Evolutionary conservation across 1,140 invertebrate species (phyloP).

Genomic region (Trichogramma pretiosum): DNA sequence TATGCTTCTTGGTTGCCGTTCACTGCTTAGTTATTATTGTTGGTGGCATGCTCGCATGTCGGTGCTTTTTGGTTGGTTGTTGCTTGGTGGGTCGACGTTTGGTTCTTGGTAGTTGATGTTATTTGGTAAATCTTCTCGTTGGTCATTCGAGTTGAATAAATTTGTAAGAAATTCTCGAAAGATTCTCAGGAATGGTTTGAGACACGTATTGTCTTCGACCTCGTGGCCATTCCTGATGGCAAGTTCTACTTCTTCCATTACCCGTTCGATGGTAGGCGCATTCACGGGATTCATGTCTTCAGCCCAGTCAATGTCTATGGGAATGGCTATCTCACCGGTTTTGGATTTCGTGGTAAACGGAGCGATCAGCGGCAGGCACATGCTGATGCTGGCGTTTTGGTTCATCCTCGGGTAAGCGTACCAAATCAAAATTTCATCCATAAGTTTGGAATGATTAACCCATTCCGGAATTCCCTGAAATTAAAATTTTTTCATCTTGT

Average conservation of each 20-base stretch:
- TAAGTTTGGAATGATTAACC: constrained; percentile 37
- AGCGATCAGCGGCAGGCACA: constrained; percentile 90
- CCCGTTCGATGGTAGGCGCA: constrained; percentile 46
- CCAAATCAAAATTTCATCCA: constrained; percentile 69
- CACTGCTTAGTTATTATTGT: too few species aligned
- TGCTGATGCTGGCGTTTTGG: constrained; percentile 81
- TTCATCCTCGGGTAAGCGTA: constrained; percentile 83
- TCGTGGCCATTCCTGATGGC: too few species aligned
- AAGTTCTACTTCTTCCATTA: not conserved
- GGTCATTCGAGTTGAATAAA: too few species aligned
- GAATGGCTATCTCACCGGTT: constrained; percentile 83
- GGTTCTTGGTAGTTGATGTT: too few species aligned
- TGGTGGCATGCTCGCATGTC: too few species aligned
- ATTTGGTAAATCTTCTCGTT: too few species aligned
- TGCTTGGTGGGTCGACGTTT: too few species aligned
- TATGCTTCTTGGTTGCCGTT: too few species aligned
- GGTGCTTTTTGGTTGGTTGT: too few species aligned
- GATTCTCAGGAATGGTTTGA: too few species aligned
- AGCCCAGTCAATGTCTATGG: constrained; percentile 59
- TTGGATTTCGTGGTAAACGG: constrained; percentile 96
- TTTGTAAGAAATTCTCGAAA: too few species aligned
- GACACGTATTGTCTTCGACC: too few species aligned
- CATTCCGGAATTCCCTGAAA: not conserved
- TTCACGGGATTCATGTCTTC: constrained; percentile 60
- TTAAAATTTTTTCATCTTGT: not conserved